Conservation (phyloP, 1,140 invertebrate genomes). For the Bombus balteatus region DNA sequence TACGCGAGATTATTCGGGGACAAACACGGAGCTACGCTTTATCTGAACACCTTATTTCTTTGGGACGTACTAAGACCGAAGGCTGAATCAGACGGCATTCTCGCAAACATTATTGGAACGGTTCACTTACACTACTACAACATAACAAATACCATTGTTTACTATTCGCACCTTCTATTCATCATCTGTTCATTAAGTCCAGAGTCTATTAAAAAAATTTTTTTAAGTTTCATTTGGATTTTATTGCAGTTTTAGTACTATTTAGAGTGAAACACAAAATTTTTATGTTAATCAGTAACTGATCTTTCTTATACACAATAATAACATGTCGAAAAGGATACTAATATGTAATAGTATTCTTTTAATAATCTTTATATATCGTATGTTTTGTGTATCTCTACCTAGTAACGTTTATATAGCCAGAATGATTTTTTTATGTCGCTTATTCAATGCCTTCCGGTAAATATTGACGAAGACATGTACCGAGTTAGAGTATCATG, state of each 20-base stretch:
- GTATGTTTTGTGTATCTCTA: slow-evolving; percentile 2
- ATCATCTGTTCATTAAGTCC: background rate
- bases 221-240: background rate
- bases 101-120: slow-evolving; percentile 39
- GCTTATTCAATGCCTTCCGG: background rate
- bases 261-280: background rate
- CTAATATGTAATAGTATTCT: background rate
- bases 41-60: slow-evolving; percentile 64
- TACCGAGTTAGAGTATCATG: slow-evolving; percentile 5
- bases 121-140: slow-evolving; percentile 19
- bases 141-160: slow-evolving; percentile 9
- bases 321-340: slow-evolving; percentile 3
- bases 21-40: slow-evolving; percentile 42
- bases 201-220: background rate
- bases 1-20: background rate
- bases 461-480: slow-evolving; percentile 13
- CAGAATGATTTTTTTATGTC: background rate
- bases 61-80: slow-evolving; percentile 63
- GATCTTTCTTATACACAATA: background rate
- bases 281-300: background rate
- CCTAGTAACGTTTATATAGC: slow-evolving; percentile 28
- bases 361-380: background rate
- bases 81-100: slow-evolving; percentile 51
- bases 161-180: background rate
- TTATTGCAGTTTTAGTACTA: background rate